Base-by-base conservation (phyloP, 2,113 vertebrate genomes). In the Acrocephalus kingi region DNA sequence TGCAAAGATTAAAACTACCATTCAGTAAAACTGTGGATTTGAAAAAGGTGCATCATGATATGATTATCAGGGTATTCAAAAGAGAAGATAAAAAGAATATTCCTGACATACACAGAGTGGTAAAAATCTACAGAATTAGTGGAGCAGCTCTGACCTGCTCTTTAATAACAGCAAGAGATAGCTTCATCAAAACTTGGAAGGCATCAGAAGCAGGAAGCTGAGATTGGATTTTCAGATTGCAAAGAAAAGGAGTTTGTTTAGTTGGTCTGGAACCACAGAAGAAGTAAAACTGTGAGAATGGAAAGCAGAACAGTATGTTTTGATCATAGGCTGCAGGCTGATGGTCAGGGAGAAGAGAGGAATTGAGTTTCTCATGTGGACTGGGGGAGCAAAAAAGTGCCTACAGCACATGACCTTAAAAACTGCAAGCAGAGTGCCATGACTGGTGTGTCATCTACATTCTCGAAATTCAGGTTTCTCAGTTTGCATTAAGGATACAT, bases 61-160 rank as follows among this genome's bases (percentile, higher is more conserved):
- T 94, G 89, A 96, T 96, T 97, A 96, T 93, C 91, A 94, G 79
- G n/a, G 43, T 58, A 94, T 94, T 96, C 93, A 91, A 95, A 91
- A 72, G 52, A 81, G 45, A 95, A 95, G 73, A 87, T 90, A 94
- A 87, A 97, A 97, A 96, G 86, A 92, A 93, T 94, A 97, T 95
- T 96, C 52, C 52, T 94, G 85, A 94, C 78, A 96, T 96, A 81
- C 81, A 79, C 1, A 51, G 62, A 96, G 80, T 9, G 10, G 54
- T 88, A 91, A 94, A 97, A 97, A 93, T 92, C 90, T 83, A 61
- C 55, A 56, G 54, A 78, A 82, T 56, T 90, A 92, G 48, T 55
- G 23, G 39, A 94, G 88, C 61, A 88, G 69, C 51, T 56, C 54
- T 92, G 94, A 96, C 88, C 94, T 94, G 80, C 25, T 93, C 81